Conservation (phyloP, 2,888 invertebrate genomes). For the Psococerastis gibbosa region DNA sequence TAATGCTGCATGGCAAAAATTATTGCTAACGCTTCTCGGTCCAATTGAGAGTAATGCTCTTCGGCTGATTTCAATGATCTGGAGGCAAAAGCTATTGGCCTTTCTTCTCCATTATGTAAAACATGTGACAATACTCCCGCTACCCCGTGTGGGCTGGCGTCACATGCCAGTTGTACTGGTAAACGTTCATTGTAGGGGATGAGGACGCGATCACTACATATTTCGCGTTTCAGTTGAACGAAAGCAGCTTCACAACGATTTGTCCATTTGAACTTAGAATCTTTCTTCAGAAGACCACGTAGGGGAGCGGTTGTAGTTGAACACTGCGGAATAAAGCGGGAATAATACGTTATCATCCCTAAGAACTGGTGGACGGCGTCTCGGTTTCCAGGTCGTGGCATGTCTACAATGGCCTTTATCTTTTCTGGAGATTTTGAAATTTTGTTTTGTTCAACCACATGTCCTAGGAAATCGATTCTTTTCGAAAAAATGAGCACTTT, state of each 20-base stretch:
- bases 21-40: constrained; percentile 11
- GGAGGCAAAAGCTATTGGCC: constrained; percentile 10
- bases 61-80: not conserved
- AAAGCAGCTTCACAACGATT: constrained; percentile 14
- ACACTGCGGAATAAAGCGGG: constrained; percentile 12
- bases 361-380: constrained; percentile 16
- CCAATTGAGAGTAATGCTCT: no score
- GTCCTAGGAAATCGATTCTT: not conserved
- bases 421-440: constrained; percentile 7
- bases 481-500: constrained; percentile 14
- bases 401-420: constrained; percentile 11
- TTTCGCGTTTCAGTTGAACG: constrained; percentile 13
- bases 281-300: constrained; percentile 5
- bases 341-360: constrained; percentile 18
- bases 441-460: not conserved
- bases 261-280: constrained; percentile 10
- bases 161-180: constrained; percentile 14
- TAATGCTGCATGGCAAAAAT: constrained; percentile 10
- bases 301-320: constrained; percentile 3
- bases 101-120: constrained; percentile 10
- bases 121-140: constrained; percentile 16
- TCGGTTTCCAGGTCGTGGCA: not conserved
- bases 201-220: constrained; percentile 14
- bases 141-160: constrained; percentile 14
- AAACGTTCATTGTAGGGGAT: constrained; percentile 14